Base-by-base conservation (phyloP, 2,113 vertebrate genomes). In the Bucco capensis region DNA sequence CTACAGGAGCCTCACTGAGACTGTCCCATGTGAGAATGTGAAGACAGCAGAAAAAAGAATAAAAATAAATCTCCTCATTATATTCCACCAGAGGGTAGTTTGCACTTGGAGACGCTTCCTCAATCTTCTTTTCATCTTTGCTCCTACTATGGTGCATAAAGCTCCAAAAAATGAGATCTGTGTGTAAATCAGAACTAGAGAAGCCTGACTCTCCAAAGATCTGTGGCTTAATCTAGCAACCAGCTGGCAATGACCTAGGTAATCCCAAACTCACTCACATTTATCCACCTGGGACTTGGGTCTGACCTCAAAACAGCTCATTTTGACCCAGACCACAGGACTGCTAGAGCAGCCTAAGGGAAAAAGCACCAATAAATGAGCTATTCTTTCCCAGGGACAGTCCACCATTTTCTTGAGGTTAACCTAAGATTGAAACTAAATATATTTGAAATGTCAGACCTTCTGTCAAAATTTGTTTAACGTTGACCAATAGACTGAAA, bases 61-160 rank as follows among this genome's bases (percentile, higher is more conserved):
- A 83, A 85, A 87, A 88, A 88, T 89, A 1, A 58, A 91, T 79
- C 78, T 85, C 47, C 31, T 38, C 16, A 10, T 83, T 83, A 74
- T 44, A 71, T 64, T 21, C n/a, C 91, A 58, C 75, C 19, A 66
- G 89, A 54, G 81, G 31, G 18, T 72, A 69, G 28, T 88, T 86
- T 86, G 25, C 25, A 28, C 49, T 84, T 35, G 25, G 54, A 94
- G 74, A 65, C 46, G 38, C 42, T 73, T 87, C 67, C 83, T 42
- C 8, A 73, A 27, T 9, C 15, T 73, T 87, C 38, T 56, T 28
- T 89, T 61, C 50, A 62, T 71, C 75, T 79, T 85, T 73, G 15
- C 7, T 73, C 13, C 40, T 65, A n/a, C 50, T 47, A 3, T 4
- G 19, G 25, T 22, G 16, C 37, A 37, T 80, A 69, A 42, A 85